These are phyloP conservation scores for Notothenia coriiceps DNA, from an alignment of 2,113 vertebrate genomes.

Conservation along the genomic window DNA sequence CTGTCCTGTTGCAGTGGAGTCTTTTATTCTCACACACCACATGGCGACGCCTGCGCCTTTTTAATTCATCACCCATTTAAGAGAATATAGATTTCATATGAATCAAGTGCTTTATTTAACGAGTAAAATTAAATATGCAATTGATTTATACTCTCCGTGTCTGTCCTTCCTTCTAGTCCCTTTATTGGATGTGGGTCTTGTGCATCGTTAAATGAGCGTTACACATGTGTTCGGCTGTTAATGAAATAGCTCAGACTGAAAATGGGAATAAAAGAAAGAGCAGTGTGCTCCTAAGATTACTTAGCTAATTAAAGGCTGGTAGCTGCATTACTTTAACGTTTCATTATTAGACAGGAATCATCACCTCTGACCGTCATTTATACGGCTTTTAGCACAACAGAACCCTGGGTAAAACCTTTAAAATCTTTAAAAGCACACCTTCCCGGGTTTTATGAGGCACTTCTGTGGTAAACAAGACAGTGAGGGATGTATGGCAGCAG, in stretches of 20 bases:
- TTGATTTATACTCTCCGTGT: background rate
- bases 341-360: constrained; percentile 25
- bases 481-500: constrained; percentile 49
- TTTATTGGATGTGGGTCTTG: constrained; percentile 21
- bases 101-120: constrained; percentile 45
- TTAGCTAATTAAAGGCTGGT: constrained; percentile 42
- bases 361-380: constrained; percentile 16
- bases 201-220: constrained; percentile 11
- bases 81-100: constrained; percentile 33
- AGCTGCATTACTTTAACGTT: constrained; percentile 22
- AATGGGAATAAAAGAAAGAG: constrained; percentile 10
- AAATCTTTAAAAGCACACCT: constrained; percentile 29
- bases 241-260: constrained; percentile 18
- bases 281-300: constrained; percentile 8
- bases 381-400: constrained; percentile 43
- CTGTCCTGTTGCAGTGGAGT: constrained; percentile 24
- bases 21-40: constrained; percentile 31
- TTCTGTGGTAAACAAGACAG: constrained; percentile 59
- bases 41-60: constrained; percentile 24
- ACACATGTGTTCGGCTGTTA: constrained; percentile 13
- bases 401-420: constrained; percentile 45
- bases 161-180: background rate
- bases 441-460: constrained; percentile 48
- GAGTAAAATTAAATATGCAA: constrained; percentile 18
- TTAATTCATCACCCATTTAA: constrained; percentile 55